Evolutionary conservation across 2,797 vertebrate species (phyloP), one percentile per base, ranked within the genome.

Genomic region (Margarornis squamiger): DNA sequence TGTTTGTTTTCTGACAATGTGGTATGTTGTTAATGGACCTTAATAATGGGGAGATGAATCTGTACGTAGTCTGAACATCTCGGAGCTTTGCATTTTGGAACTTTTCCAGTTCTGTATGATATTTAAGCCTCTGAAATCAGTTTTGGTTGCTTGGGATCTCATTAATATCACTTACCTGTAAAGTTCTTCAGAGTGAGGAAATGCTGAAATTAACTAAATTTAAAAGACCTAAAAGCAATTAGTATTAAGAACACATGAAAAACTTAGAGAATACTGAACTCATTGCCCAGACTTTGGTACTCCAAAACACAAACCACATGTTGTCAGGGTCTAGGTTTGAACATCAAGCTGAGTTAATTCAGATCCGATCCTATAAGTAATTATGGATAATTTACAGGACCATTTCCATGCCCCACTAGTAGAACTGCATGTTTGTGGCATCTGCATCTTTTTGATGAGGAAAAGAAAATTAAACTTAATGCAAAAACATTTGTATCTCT

Each of bases 281-380:
- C 34, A 30, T 85, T 82, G 74, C 46, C 22, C 77, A 91, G 59
- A 52, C 19, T 91, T 92, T 0, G 14, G 63, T 63, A 59, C 62
- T 86, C 39, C 39, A 38, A 91, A 88, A 92, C 58, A 84, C 55
- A 94, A 86, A 88, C 46, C 94, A 93, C 55, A 82, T 90, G 83
- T 90, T 79, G 72, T 72, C 36, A 66, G 54, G 30, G 14, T 76
- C 83, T 93, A 95, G 67, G 39, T 90, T 81, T 90, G 80, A 95
- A 73, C 55, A 73, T 41, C 76, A 93, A 93, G 55, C 88, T 85
- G 77, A 84, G 55, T 68, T 92, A 92, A 95, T 92, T 88, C 77
- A 94, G 73, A 93, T 85, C 59, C 84, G 70, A 85, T 94, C 34
- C 48, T 78, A 62, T 41, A 78, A n/a, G 29, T 46, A 88, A 36